These are phyloP conservation scores for Stomorhina lunata DNA, from an alignment of 2,888 invertebrate species.

Conservation along the genomic window DNA sequence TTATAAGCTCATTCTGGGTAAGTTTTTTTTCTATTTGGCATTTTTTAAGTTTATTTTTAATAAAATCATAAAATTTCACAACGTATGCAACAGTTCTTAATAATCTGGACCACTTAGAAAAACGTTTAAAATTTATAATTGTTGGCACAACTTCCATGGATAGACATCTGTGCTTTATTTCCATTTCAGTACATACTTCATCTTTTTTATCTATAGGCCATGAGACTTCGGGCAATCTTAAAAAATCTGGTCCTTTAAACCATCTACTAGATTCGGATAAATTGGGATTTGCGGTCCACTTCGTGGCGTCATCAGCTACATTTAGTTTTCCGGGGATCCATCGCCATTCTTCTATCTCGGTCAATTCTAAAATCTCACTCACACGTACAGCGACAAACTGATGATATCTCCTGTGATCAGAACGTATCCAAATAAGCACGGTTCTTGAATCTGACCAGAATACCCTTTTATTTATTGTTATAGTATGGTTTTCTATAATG, in stretches of 20 bases:
- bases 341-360: too few relatives aligned
- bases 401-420: too few relatives aligned
- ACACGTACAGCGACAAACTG: too few relatives aligned
- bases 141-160: not conserved
- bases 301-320: too few relatives aligned
- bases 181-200: constrained; percentile 8
- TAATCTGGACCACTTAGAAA: constrained; percentile 8
- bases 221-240: not conserved
- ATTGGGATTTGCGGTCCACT: too few relatives aligned
- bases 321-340: too few relatives aligned
- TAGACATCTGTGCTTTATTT: not conserved
- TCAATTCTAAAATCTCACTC: too few relatives aligned
- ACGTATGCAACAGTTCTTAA: constrained; percentile 13
- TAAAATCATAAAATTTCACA: not conserved
- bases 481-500: not conserved
- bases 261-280: too few relatives aligned
- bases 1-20: constrained; percentile 10
- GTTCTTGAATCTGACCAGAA: constrained; percentile 43
- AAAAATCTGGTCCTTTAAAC: too few relatives aligned
- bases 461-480: not conserved
- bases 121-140: not conserved
- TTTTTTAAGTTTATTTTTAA: not conserved
- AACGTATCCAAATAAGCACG: constrained; percentile 41
- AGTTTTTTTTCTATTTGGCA: not conserved
- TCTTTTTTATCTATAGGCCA: constrained; percentile 21